Conservation (phyloP, 2,888 invertebrate species). For the Troides aeacus region DNA sequence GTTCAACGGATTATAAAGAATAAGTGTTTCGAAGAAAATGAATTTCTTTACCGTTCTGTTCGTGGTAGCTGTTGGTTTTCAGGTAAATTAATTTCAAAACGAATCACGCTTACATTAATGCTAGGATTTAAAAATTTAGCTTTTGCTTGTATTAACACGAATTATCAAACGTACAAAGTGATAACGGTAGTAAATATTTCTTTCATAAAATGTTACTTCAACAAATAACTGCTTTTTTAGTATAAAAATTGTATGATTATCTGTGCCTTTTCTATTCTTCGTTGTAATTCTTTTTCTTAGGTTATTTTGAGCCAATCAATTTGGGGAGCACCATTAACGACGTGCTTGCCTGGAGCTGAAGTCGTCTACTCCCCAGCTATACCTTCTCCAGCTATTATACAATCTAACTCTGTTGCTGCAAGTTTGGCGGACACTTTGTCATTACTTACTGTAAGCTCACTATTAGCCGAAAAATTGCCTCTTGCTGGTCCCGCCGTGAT, state of each 20-base stretch:
- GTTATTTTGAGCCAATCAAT: conserved; percentile 18
- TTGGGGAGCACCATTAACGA: conserved; percentile 15
- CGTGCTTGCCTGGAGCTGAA: conserved; percentile 23
- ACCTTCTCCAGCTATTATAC: conserved; percentile 16
- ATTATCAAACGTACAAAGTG: background rate
- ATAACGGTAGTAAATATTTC: too few species aligned
- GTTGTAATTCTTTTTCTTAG: conserved; percentile 16
- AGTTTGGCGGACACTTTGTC: conserved; percentile 63
- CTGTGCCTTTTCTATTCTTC: background rate
- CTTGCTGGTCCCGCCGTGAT: conserved; percentile 40
- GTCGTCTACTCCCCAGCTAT: conserved; percentile 25
- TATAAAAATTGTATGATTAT: background rate
- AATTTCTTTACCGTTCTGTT: conserved; percentile 44
- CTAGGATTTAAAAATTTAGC: background rate
- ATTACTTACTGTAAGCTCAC: conserved; percentile 60
- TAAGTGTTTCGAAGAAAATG: conserved; percentile 41
- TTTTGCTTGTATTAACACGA: background rate
- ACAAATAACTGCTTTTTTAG: background rate
- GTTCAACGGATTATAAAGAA: conserved; percentile 27
- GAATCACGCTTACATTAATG: background rate
- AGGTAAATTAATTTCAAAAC: conserved; percentile 41
- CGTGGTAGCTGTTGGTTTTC: conserved; percentile 41
- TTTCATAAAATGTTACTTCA: background rate
- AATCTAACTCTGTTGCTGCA: conserved; percentile 49
- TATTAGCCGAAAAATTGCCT: conserved; percentile 58